Conservation (phyloP, 2,113 vertebrate species). For the Myxocyprinus asiaticus region DNA sequence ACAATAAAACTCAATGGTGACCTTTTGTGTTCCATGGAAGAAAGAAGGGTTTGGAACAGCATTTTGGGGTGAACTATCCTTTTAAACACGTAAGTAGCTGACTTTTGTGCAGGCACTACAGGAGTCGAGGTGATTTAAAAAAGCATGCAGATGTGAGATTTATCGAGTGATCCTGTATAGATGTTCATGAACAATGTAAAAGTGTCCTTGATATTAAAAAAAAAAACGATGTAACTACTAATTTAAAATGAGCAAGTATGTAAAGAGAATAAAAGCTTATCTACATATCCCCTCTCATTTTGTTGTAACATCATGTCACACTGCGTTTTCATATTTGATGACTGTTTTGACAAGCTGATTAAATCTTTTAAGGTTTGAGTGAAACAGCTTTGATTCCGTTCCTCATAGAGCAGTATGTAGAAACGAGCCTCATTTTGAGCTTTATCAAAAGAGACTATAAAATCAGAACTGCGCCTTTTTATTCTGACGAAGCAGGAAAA, state of each 20-base stretch:
- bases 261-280: conserved; percentile 7
- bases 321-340: not conserved
- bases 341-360: not conserved
- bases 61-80: too few relatives aligned
- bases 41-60: too few relatives aligned
- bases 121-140: too few relatives aligned
- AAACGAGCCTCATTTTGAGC: conserved; percentile 24
- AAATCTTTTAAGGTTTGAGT: conserved; percentile 34
- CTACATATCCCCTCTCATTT: not conserved
- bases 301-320: conserved; percentile 10
- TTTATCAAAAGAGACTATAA: conserved; percentile 40
- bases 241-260: not conserved
- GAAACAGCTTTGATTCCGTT: conserved; percentile 34
- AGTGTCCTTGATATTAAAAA: too few relatives aligned
- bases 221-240: too few relatives aligned
- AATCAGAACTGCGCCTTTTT: conserved; percentile 45
- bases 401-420: not conserved
- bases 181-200: too few relatives aligned
- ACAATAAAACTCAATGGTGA: too few relatives aligned
- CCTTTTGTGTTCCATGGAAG: too few relatives aligned
- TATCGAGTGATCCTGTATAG: too few relatives aligned
- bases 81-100: too few relatives aligned
- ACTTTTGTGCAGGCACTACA: too few relatives aligned
- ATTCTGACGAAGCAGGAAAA: conserved; percentile 57
- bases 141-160: too few relatives aligned